These are phyloP conservation scores for Nudaria mundana DNA, from an alignment of 2,888 invertebrate species.

Conservation along the genomic window DNA sequence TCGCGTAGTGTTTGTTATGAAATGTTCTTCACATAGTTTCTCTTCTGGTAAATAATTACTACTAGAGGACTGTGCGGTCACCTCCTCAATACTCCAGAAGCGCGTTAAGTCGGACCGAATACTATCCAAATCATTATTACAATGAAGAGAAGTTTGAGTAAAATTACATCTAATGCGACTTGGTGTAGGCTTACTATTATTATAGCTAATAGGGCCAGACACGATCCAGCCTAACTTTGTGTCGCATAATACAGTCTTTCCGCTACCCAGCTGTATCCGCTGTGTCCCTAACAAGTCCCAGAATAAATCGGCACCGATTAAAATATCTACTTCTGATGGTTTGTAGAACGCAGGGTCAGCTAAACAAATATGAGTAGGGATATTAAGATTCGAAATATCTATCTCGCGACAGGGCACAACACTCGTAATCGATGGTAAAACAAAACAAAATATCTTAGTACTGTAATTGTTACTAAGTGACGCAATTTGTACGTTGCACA, in stretches of 20 bases:
- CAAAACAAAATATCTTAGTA: slow-evolving; percentile 14
- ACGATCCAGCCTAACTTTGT: slow-evolving; percentile 11
- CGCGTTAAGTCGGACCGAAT: no score
- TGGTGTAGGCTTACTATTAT: no score
- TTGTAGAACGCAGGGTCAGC: slow-evolving; percentile 5
- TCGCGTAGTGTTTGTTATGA: no score
- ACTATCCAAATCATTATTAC: no score
- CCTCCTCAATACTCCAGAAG: no score
- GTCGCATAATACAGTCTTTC: slow-evolving; percentile 1
- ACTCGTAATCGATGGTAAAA: slow-evolving; percentile 21
- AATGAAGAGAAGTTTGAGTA: no score
- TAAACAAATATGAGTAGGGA: slow-evolving; percentile 1
- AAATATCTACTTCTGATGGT: not conserved
- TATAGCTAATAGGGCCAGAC: not conserved
- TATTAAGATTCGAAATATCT: not conserved
- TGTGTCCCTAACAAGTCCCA: not conserved
- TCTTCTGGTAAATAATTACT: no score
- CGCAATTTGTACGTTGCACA: slow-evolving; percentile 9
- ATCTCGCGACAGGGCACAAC: slow-evolving; percentile 13
- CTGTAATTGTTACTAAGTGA: slow-evolving; percentile 12
- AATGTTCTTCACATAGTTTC: no score
- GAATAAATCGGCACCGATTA: not conserved
- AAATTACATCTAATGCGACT: no score
- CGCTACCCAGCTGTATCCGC: not conserved
- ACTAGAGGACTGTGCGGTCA: no score